A percentile compares a stretch with the other conserved stretches of the same genome.
These are phyloP conservation scores for Andrena dorsata DNA, from an alignment of 2,888 invertebrate species.

Conservation along the genomic window DNA sequence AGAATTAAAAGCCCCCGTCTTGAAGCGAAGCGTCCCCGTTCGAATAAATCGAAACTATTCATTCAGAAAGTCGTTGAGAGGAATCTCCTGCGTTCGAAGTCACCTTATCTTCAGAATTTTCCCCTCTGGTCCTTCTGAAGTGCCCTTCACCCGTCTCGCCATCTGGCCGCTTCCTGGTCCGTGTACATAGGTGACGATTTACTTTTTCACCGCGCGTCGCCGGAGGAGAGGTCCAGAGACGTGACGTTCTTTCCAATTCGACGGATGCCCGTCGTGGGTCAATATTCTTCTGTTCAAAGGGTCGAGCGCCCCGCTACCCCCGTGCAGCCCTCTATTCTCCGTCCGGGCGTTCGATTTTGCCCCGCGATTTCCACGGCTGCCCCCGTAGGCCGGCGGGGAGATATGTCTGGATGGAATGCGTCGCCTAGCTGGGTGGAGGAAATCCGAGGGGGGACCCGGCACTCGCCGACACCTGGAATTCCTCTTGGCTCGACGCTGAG, in stretches of 20 bases:
- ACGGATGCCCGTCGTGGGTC: conserved; percentile 24
- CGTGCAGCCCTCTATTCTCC: background rate
- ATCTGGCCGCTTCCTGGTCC: conserved; percentile 22
- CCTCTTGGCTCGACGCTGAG: conserved; percentile 43
- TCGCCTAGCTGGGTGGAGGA: conserved; percentile 42
- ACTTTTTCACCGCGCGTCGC: conserved; percentile 52
- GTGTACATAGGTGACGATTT: conserved; percentile 69
- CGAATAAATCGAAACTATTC: conserved; percentile 11
- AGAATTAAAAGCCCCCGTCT: background rate
- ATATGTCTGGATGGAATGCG: conserved; percentile 45
- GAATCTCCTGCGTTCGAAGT: conserved; percentile 32
- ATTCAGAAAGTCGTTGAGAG: background rate
- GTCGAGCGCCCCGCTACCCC: background rate
- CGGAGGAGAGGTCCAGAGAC: conserved; percentile 3
- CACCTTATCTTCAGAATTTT: conserved; percentile 38
- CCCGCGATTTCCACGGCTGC: conserved; percentile 12
- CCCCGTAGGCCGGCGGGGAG: conserved; percentile 22
- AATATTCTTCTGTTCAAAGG: conserved; percentile 24
- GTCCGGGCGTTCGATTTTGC: background rate
- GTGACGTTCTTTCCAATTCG: conserved; percentile 60
- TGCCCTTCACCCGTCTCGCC: conserved; percentile 45
- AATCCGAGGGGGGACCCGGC: conserved; percentile 42
- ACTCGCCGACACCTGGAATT: conserved; percentile 63
- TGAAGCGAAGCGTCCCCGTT: background rate
- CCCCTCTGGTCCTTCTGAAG: conserved; percentile 22